These are phyloP conservation scores for Mola mola DNA, from an alignment of 2,113 vertebrate species.

Conservation along the genomic window DNA sequence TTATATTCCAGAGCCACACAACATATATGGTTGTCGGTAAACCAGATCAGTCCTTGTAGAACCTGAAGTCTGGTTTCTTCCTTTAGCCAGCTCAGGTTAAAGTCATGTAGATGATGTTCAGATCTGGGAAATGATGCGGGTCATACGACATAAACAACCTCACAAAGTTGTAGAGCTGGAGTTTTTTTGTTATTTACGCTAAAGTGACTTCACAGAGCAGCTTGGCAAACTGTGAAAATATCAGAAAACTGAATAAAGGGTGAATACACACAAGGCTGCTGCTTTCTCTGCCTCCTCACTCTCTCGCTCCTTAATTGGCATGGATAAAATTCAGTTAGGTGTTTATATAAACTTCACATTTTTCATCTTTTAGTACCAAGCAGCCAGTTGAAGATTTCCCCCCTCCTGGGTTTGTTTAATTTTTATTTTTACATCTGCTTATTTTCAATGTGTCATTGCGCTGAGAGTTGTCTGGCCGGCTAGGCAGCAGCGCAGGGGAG, in stretches of 20 bases:
- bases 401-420: slow-evolving; percentile 96
- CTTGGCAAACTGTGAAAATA: slow-evolving; percentile 80
- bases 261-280: slow-evolving; percentile 66
- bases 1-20: slow-evolving; percentile 2
- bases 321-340: slow-evolving; percentile 92
- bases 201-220: slow-evolving; percentile 78
- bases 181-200: slow-evolving; percentile 69
- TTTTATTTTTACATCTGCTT: slow-evolving; percentile 96
- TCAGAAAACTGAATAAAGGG: slow-evolving; percentile 78
- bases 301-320: slow-evolving; percentile 97
- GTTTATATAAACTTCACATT: slow-evolving; percentile 97
- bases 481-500: slow-evolving; percentile 78
- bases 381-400: slow-evolving; percentile 88
- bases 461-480: slow-evolving; percentile 81
- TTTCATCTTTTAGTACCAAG: slow-evolving; percentile 98
- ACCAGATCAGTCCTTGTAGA: neutral
- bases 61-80: neutral
- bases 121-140: slow-evolving; percentile 24
- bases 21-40: neutral
- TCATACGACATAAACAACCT: too few relatives aligned
- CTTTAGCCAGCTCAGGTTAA: too few relatives aligned
- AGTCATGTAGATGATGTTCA: neutral
- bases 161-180: too few relatives aligned
- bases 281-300: slow-evolving; percentile 69
- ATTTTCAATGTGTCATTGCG: slow-evolving; percentile 95